These are phyloP conservation scores for Clanis bilineata DNA, from an alignment of 2,888 invertebrate genomes.

Conservation along the genomic window DNA sequence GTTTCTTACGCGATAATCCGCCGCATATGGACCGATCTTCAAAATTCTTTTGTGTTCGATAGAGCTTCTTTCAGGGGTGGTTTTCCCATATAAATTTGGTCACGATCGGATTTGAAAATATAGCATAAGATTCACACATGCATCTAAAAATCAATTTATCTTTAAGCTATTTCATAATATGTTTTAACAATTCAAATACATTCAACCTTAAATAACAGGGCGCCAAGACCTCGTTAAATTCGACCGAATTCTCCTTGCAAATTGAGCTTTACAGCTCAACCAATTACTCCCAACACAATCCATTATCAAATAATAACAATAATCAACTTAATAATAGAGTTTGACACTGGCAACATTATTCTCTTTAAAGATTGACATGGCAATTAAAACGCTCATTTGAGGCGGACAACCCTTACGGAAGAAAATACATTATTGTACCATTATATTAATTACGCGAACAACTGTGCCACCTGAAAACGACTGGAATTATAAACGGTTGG, in stretches of 20 bases:
- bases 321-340: not conserved
- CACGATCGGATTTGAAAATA: too few relatives aligned
- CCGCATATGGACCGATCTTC: too few relatives aligned
- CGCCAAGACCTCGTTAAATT: not conserved
- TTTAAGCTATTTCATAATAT: too few relatives aligned
- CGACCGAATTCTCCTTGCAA: not conserved
- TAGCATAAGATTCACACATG: too few relatives aligned
- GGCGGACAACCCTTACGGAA: slow-evolving; percentile 41
- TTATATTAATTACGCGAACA: slow-evolving; percentile 47
- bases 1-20: too few relatives aligned
- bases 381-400: slow-evolving; percentile 38
- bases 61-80: too few relatives aligned
- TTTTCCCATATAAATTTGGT: too few relatives aligned
- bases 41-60: too few relatives aligned
- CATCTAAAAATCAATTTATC: too few relatives aligned
- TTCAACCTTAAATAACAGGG: not conserved
- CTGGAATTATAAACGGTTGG: slow-evolving; percentile 12
- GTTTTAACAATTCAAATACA: not conserved
- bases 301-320: not conserved
- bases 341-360: not conserved
- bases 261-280: not conserved
- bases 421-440: slow-evolving; percentile 46
- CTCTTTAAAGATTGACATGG: slow-evolving; percentile 32
- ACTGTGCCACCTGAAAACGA: slow-evolving; percentile 40
- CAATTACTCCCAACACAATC: not conserved